Base-by-base conservation (phyloP, 2,113 vertebrate genomes). In the Gadus macrocephalus region DNA sequence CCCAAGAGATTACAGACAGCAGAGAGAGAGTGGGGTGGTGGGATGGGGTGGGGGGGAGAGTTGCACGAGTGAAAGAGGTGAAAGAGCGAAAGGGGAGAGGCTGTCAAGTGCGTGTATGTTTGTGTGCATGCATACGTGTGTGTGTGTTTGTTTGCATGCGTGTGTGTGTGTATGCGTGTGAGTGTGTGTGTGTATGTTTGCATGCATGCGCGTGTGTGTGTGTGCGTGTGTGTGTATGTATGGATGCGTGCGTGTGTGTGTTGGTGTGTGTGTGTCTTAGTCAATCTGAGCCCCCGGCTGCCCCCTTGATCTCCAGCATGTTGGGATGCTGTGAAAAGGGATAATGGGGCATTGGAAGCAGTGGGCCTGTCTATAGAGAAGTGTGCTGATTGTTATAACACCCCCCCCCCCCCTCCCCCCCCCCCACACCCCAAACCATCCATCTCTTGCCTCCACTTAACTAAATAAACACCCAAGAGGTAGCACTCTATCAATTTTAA, bases 291-390 rank as follows among this genome's bases (percentile, higher is more conserved):
- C 88, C 83, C 84, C 83, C 78, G 83, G 87, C 88, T 85, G 89
- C 78, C 81, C 86, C 89, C 91, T 92, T 92, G 91, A 92, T 92
- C 90, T 92, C 86, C 68, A 88, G 90, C 89, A 91, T 91, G 91
- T 92, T 89, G 89, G 77, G 84, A 86, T 86, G 87, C 89, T 91
- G 88, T 91, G 90, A 91, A 89, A 90, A 84, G 80, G 88, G 90
- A 91, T 89, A 89, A 86, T 85, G 79, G 88, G 42, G 88, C 89
- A 87, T 84, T 86, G 83, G 82, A 90, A 84, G 74, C 85, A 81
- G 81, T 70, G 61, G 79, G 85, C 79, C 85, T 77, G 84, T 87
- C 86, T 81, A 81, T 78, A 85, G 85, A 89, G 84, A 83, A 86
- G 86, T 83, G 83, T 84, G 83, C 81, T 86, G 85, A 89, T 91